phyloP scores from a whole-genome alignment of 2,797 vertebrate species.

The Centropyge bicolor region DNA sequence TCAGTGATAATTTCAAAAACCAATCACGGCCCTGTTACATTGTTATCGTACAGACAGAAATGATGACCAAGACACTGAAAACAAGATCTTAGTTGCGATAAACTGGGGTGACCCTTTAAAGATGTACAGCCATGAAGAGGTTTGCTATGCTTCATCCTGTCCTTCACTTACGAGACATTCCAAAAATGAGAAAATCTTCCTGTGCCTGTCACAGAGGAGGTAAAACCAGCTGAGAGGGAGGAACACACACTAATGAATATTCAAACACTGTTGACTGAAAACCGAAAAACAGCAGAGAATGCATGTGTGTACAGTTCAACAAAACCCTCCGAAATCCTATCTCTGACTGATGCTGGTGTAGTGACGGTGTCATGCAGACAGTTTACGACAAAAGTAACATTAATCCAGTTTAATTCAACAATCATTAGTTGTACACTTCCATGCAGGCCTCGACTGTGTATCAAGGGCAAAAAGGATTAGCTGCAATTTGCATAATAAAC shows the following conservation, averaged over 20 bases:
- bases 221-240: not conserved
- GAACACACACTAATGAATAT: not conserved
- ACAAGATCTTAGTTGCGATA: not conserved
- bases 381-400: constrained; percentile 55
- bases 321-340: not conserved
- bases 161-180: not conserved
- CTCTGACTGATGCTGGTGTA: not conserved
- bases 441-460: constrained; percentile 55
- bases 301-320: too few species aligned
- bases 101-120: not conserved
- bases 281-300: not conserved
- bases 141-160: not conserved
- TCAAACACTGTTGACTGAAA: not conserved
- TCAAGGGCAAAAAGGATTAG: constrained; percentile 81
- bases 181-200: not conserved
- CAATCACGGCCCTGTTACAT: not conserved
- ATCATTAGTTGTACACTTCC: constrained; percentile 57
- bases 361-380: constrained; percentile 7
- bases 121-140: not conserved
- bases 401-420: constrained; percentile 70
- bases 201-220: not conserved
- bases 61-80: not conserved
- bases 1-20: too few species aligned
- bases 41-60: not conserved
- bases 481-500: constrained; percentile 81